A percentile compares a stretch with the other conserved stretches of the same genome.
Conservation (phyloP, 2,888 invertebrate species). For the Meandrusa payeni region DNA sequence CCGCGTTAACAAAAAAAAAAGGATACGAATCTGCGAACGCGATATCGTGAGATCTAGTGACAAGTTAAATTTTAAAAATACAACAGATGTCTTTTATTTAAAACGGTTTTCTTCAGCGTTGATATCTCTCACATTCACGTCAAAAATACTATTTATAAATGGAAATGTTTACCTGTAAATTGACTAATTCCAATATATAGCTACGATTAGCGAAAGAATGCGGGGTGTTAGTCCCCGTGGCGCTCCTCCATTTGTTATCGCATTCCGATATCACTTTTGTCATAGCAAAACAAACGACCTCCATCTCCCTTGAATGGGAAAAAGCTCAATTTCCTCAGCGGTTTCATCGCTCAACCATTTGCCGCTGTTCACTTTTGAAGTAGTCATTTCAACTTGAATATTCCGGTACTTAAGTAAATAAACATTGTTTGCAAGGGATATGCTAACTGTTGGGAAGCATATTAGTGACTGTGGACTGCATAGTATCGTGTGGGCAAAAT, state of each 20-base stretch:
- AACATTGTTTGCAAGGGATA: constrained; percentile 30
- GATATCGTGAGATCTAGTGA: too few species aligned
- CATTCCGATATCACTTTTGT: constrained; percentile 69
- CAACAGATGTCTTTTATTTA: too few species aligned
- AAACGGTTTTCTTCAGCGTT: too few species aligned
- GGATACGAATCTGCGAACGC: too few species aligned
- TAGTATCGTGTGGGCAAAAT: constrained; percentile 53
- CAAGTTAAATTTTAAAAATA: constrained; percentile 36
- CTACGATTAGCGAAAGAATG: constrained; percentile 63
- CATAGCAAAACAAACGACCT: constrained; percentile 66
- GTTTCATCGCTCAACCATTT: constrained; percentile 81
- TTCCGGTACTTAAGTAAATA: constrained; percentile 25
- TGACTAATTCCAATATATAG: constrained; percentile 73
- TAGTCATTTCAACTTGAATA: constrained; percentile 40
- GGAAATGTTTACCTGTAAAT: constrained; percentile 67
- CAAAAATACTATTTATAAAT: too few species aligned
- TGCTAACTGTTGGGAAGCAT: constrained; percentile 56
- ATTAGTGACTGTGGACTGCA: constrained; percentile 52
- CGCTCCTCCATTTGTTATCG: constrained; percentile 72
- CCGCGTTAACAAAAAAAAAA: too few species aligned
- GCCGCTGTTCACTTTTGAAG: constrained; percentile 52
- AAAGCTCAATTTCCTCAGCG: constrained; percentile 70
- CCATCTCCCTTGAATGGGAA: constrained; percentile 75
- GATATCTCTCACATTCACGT: too few species aligned
- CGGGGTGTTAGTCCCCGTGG: constrained; percentile 40